Percentiles rank a stretch among this genome's conserved stretches.
These are phyloP conservation scores for Agapornis canus DNA, from an alignment of 2,797 vertebrate species.

Conservation along the genomic window DNA sequence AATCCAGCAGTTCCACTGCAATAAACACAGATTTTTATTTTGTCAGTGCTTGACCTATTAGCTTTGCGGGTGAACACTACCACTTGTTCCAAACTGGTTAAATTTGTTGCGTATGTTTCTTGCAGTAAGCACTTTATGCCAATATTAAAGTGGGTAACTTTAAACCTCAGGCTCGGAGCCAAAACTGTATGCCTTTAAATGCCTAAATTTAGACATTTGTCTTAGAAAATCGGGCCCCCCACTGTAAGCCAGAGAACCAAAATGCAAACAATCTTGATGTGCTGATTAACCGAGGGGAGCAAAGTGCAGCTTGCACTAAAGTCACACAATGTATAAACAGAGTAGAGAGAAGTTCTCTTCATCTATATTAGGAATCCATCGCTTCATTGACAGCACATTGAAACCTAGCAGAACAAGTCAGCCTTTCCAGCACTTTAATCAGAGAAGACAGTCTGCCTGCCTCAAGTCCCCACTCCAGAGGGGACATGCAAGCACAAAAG, in stretches of 20 bases:
- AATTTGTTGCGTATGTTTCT: background rate
- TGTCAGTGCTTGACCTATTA: background rate
- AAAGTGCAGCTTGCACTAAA: background rate
- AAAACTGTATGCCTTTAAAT: background rate
- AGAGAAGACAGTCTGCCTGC: background rate
- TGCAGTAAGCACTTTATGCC: background rate
- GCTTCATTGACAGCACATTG: background rate
- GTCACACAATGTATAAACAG: background rate
- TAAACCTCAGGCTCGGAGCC: constrained; percentile 7
- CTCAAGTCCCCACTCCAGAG: background rate
- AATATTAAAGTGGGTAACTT: background rate
- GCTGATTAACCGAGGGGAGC: background rate
- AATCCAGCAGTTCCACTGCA: background rate
- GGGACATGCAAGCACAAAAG: background rate
- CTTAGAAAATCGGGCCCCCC: background rate
- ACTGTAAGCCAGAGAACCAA: background rate
- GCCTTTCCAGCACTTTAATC: background rate
- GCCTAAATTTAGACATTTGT: constrained; percentile 36
- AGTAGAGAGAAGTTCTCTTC: background rate
- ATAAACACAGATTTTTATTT: background rate
- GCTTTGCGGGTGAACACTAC: background rate
- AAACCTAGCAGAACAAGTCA: background rate
- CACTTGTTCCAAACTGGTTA: background rate
- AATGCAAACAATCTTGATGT: constrained; percentile 4
- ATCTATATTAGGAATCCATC: constrained; percentile 28